phyloP scores from a whole-genome alignment of 2,888 invertebrate genomes.

The Marasmarcha lunaedactyla region DNA sequence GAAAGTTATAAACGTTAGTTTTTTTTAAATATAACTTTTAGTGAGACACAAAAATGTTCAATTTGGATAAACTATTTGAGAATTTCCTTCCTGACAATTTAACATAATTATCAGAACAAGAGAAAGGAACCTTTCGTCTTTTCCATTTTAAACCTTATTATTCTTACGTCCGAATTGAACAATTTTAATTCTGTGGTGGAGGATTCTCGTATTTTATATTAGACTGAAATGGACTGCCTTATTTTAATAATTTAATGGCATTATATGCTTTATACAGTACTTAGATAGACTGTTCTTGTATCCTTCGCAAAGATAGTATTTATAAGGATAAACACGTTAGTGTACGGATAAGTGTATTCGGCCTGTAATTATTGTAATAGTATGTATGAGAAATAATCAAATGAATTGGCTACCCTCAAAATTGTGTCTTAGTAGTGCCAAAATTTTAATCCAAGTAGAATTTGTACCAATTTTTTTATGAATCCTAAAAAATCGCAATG shows the following conservation, averaged over 20 bases:
- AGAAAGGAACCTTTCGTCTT: no score
- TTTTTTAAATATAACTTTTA: no score
- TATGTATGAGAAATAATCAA: neutral
- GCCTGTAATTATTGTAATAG: neutral
- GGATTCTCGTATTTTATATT: no score
- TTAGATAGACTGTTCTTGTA: no score
- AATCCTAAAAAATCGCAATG: neutral
- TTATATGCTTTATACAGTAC: neutral
- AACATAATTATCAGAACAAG: no score
- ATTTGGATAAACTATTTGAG: no score
- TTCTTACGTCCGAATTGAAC: no score
- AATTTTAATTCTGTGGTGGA: no score
- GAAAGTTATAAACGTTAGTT: no score
- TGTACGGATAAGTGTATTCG: neutral
- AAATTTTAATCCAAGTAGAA: constrained; percentile 39
- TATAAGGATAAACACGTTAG: neutral
- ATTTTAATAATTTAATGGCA: neutral
- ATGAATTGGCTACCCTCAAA: constrained; percentile 20
- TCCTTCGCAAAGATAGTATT: neutral
- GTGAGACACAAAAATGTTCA: no score
- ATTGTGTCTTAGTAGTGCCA: constrained; percentile 53
- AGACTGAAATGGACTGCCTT: neutral
- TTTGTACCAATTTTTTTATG: constrained; percentile 18
- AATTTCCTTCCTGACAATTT: no score
- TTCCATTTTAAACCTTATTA: no score